Evolutionary conservation across 2,113 vertebrate species (phyloP).

Genomic region (Calypte anna): DNA sequence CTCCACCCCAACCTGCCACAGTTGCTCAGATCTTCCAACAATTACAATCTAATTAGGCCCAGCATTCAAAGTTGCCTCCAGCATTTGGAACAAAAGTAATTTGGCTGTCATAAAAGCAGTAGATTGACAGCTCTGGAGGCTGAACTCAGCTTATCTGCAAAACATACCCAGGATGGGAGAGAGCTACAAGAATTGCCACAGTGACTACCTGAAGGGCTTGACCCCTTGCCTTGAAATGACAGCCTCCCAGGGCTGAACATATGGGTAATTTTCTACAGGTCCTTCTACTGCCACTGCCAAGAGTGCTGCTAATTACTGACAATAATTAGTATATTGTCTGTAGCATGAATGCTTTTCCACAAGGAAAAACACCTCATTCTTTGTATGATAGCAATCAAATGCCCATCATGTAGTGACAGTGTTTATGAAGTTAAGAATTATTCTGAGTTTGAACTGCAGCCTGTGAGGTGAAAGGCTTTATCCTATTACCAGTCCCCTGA

Average conservation of each 20-base stretch:
- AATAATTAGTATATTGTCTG: constrained; percentile 54
- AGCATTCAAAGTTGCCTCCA: constrained; percentile 67
- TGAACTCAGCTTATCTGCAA: neutral
- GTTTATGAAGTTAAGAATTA: constrained; percentile 36
- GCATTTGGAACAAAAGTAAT: constrained; percentile 70
- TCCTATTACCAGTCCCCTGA: constrained; percentile 7
- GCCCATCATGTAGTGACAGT: neutral
- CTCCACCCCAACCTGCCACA: constrained; percentile 43
- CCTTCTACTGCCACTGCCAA: constrained; percentile 13
- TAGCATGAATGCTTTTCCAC: constrained; percentile 13
- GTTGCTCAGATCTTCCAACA: constrained; percentile 52
- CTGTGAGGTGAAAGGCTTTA: constrained; percentile 27
- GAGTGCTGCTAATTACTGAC: constrained; percentile 48
- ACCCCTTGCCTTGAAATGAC: constrained; percentile 44
- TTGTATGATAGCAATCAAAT: constrained; percentile 3
- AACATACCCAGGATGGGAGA: neutral
- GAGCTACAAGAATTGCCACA: neutral
- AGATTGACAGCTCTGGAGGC: constrained; percentile 64
- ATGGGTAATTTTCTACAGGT: constrained; percentile 41
- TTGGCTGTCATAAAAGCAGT: constrained; percentile 62
- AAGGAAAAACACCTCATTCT: constrained; percentile 9
- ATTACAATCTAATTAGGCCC: constrained; percentile 66
- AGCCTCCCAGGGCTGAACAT: constrained; percentile 42
- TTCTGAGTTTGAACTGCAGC: neutral
- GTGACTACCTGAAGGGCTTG: constrained; percentile 27